Conservation (phyloP, 2,797 vertebrate species). For the Spea hammondii region DNA sequence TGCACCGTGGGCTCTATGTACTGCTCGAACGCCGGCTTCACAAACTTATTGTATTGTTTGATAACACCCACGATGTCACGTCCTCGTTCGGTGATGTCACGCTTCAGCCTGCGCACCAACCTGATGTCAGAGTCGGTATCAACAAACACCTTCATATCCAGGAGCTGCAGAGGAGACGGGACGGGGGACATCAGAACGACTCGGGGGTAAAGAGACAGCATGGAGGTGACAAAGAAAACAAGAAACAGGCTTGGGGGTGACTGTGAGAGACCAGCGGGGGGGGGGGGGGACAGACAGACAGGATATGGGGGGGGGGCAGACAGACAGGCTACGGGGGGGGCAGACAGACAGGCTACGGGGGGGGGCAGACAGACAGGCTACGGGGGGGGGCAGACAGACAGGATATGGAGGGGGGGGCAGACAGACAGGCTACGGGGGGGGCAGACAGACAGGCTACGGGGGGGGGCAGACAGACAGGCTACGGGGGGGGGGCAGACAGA, state of each 20-base stretch:
- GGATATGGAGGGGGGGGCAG: too few species aligned
- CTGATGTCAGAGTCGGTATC: constrained; percentile 83
- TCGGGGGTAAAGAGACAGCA: neutral
- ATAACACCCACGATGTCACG: constrained; percentile 78
- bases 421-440: too few species aligned
- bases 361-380: too few species aligned
- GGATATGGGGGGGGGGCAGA: neutral
- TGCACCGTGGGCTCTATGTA: constrained; percentile 82
- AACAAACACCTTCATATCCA: constrained; percentile 86
- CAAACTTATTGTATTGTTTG: constrained; percentile 82
- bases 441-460: too few species aligned
- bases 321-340: too few species aligned
- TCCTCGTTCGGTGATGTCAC: constrained; percentile 75
- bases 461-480: too few species aligned
- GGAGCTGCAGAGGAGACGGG: constrained; percentile 61
- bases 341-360: too few species aligned
- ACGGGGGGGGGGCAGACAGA: too few species aligned
- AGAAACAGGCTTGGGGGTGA: constrained; percentile 17
- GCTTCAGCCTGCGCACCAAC: constrained; percentile 75
- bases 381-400: too few species aligned
- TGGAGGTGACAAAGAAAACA: neutral
- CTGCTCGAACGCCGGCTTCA: constrained; percentile 81
- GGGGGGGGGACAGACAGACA: neutral
- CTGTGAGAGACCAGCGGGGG: too few species aligned
- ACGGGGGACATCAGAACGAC: neutral